Conservation (phyloP, 2,888 invertebrate species). For the Eurois occulta region DNA sequence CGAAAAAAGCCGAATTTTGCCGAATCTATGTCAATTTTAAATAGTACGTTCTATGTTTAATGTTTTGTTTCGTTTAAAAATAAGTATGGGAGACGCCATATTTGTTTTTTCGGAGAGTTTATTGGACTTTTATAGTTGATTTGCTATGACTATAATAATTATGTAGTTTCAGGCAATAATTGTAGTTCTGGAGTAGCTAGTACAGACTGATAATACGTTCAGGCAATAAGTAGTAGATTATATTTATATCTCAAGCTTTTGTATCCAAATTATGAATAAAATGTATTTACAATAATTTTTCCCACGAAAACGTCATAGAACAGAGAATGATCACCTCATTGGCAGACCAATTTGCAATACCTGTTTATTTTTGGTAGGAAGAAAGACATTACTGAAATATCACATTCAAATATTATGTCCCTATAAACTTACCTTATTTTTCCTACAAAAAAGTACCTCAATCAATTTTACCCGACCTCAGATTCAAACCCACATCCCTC, state of each 20-base stretch:
- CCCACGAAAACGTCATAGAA: neutral
- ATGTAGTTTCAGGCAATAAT: neutral
- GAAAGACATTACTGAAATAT: neutral
- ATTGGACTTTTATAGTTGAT: slow-evolving; percentile 12
- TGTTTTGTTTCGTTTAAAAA: slow-evolving; percentile 41
- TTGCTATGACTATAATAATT: neutral
- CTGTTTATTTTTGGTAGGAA: neutral
- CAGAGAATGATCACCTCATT: neutral
- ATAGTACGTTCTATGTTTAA: slow-evolving; percentile 52
- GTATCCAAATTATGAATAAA: neutral
- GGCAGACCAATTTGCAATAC: neutral
- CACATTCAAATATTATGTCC: neutral
- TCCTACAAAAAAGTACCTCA: neutral
- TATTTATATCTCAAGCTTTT: neutral
- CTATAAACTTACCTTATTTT: neutral
- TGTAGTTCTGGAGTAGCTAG: neutral
- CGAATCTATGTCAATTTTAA: slow-evolving; percentile 70
- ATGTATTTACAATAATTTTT: neutral
- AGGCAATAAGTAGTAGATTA: neutral
- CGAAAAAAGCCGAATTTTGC: slow-evolving; percentile 63
- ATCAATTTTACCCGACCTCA: neutral
- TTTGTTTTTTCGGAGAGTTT: neutral
- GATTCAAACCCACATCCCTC: neutral
- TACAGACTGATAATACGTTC: neutral
- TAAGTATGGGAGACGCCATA: slow-evolving; percentile 8